Base-by-base conservation (phyloP, 2,797 vertebrate genomes). In the Rousettus madagascariensis region DNA sequence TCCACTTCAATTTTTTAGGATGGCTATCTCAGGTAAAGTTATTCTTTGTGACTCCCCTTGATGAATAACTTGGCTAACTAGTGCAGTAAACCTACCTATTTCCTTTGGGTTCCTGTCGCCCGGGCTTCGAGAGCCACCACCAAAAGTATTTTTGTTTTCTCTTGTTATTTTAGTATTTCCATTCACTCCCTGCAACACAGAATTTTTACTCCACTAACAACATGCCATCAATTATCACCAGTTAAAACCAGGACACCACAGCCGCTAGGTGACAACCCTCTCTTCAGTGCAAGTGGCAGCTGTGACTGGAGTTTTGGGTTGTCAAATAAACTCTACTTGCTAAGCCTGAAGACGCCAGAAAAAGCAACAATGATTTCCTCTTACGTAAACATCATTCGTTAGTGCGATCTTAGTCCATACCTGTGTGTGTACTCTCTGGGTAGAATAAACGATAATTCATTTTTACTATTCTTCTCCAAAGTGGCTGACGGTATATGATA, bases 381-480 rank as follows among this genome's bases (percentile, higher is more conserved):
- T 33, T 33, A 36, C 63, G 41, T 90, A 41, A 85, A 90, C 86
- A 79, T 20, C 38, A 93, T 24, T 8, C 26, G 28, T 79, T 74
- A 79, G 19, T 6, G 68, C 36, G 83, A 10, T 88, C 19, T 72
- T 66, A 17, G 68, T 78, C 12, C 11, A 68, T 98, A 99, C 99
- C 98, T 99, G 98, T 98, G 98, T 4, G 99, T 99, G 97, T 99
- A 99, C 97, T 99, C 99, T 98, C 99, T 99, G 85, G 99, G 99
- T 77, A 99, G 98, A 96, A 99, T 99, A 98, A 99, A 99, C 33
- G 99, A 99, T 43, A 99, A 98, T 97, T 99, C 99, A 3, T 99
- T 99, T 38, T 99, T 99, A 0, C 99, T 99, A 0, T 99, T 99
- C 98, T 99, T 99, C 98, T 99, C 99, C 97, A 99, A 91, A 5